Evolutionary conservation across 2,113 vertebrate genomes (phyloP).

Genomic region (Gnathonemus echidnorhynchus): DNA sequence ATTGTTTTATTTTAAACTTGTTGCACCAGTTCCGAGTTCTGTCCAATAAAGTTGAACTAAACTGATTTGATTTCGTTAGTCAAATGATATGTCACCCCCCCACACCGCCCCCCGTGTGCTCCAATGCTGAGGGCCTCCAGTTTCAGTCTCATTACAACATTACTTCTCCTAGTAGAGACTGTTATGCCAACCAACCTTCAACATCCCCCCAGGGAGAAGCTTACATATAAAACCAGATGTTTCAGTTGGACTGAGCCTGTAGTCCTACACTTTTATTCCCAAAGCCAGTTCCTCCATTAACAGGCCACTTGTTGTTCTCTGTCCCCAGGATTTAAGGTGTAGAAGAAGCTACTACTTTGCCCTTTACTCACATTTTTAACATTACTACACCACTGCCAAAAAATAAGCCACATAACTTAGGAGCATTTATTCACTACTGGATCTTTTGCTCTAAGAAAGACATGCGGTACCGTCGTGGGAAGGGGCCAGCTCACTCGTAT

Average conservation of each 20-base stretch:
- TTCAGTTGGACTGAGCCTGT: not conserved
- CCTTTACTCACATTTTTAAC: not conserved
- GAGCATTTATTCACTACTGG: not conserved
- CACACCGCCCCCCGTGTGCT: not conserved
- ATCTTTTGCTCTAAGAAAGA: not conserved
- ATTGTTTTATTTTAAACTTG: not conserved
- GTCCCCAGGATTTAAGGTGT: not conserved
- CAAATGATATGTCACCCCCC: not conserved
- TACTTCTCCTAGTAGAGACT: not conserved
- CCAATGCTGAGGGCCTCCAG: not conserved
- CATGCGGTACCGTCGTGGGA: not conserved
- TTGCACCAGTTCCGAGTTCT: not conserved
- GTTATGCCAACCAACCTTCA: not conserved
- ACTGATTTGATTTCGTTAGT: not conserved
- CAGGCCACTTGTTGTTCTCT: not conserved
- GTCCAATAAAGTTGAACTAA: not conserved
- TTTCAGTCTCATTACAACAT: not conserved
- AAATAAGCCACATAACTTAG: not conserved
- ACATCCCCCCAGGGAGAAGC: not conserved
- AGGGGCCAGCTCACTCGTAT: not conserved
- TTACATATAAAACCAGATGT: not conserved
- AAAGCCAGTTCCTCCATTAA: not conserved
- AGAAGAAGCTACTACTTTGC: not conserved
- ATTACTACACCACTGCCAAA: not conserved
- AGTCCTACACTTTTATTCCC: not conserved